phyloP scores from a whole-genome alignment of 1,140 invertebrate species.

The Trachelipus rathkii region DNA sequence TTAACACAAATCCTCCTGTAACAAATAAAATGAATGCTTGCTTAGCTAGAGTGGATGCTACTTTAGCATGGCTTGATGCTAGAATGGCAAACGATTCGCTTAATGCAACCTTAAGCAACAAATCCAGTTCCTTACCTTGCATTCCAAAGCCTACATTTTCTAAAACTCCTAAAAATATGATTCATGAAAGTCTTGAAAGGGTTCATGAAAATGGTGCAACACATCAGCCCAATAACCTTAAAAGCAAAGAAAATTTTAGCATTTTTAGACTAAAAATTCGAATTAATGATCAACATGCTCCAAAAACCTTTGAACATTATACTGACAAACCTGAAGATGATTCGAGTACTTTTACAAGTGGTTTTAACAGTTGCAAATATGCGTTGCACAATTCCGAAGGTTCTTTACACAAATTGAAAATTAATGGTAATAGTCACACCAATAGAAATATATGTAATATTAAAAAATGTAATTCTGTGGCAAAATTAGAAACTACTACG shows the following conservation, averaged over 20 bases:
- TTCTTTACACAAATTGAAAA: no score
- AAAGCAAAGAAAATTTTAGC: no score
- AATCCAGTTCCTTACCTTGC: background rate
- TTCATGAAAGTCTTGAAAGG: no score
- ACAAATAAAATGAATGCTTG: slow-evolving; percentile 3
- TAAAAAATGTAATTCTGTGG: background rate
- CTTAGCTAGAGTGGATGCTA: background rate
- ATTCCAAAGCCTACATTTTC: no score
- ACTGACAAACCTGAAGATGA: background rate
- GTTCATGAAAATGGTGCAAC: no score
- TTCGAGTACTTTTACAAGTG: no score
- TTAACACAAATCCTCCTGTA: background rate
- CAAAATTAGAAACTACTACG: background rate
- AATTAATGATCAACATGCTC: background rate
- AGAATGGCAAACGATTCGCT: background rate
- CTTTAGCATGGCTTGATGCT: background rate
- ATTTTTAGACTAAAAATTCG: background rate
- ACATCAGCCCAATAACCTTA: no score
- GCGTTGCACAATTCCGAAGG: no score
- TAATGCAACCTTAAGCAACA: background rate
- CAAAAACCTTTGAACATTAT: background rate
- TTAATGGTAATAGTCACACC: no score
- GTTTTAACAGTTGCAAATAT: no score
- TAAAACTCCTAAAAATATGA: no score
- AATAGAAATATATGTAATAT: background rate